Evolutionary conservation across 2,888 invertebrate species (phyloP).

Genomic region (Perithous albicinctus): DNA sequence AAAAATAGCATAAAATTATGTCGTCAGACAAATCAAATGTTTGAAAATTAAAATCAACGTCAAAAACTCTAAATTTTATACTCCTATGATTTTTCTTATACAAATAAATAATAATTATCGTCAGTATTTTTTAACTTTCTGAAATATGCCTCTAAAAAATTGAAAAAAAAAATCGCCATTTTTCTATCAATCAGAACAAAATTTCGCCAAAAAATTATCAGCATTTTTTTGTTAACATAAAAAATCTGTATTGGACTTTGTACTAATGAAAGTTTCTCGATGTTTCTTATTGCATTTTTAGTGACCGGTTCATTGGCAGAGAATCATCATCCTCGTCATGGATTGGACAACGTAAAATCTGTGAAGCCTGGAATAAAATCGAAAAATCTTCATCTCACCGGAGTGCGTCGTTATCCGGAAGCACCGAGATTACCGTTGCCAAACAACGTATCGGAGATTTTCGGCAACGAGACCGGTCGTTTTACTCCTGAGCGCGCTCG

Average conservation of each 20-base stretch:
- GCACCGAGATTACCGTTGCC: conserved; percentile 87
- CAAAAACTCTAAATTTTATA: too few relatives aligned
- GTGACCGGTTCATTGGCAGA: conserved; percentile 37
- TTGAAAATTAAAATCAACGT: too few relatives aligned
- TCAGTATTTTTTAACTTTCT: too few relatives aligned
- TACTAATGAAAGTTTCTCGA: not conserved
- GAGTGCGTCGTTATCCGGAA: conserved; percentile 86
- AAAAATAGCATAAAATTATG: too few relatives aligned
- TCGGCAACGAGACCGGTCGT: conserved; percentile 88
- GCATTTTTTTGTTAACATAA: too few relatives aligned
- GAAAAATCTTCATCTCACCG: conserved; percentile 84
- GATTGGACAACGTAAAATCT: conserved; percentile 31
- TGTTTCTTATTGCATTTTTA: conserved; percentile 21
- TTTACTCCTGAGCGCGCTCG: conserved; percentile 89
- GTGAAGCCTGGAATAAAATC: conserved; percentile 51
- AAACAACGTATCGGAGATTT: conserved; percentile 88
- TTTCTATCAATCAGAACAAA: too few relatives aligned
- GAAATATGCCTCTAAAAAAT: too few relatives aligned
- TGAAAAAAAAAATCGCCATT: too few relatives aligned
- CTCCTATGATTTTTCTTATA: too few relatives aligned
- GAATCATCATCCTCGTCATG: conserved; percentile 9
- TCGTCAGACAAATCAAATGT: too few relatives aligned
- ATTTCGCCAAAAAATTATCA: too few relatives aligned
- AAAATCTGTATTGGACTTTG: not conserved
- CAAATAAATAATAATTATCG: too few relatives aligned